Evolutionary conservation across 1,140 invertebrate genomes (phyloP).

Genomic region (Euschistus heros): DNA sequence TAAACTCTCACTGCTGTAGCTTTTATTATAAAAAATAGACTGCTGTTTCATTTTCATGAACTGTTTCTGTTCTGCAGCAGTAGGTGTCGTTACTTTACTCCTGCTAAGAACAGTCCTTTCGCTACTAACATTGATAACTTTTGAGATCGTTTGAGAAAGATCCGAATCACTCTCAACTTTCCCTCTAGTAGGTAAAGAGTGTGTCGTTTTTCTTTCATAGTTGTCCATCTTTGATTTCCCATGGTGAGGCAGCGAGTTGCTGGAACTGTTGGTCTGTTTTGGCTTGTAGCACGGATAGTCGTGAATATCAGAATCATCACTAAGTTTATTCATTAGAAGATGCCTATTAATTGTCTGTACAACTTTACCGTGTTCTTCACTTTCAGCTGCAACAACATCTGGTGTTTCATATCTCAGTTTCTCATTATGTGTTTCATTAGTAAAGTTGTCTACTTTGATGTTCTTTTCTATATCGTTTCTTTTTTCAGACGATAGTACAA

Average conservation of each 20-base stretch:
- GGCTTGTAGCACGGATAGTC: constrained; percentile 17
- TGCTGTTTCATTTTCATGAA: constrained; percentile 15
- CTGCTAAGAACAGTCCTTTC: neutral
- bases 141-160: constrained; percentile 16
- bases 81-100: neutral
- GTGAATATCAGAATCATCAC: constrained; percentile 19
- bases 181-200: constrained; percentile 9
- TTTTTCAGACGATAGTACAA: neutral
- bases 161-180: constrained; percentile 10
- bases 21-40: constrained; percentile 5
- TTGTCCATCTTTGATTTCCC: constrained; percentile 8
- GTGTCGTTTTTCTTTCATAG: neutral
- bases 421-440: neutral
- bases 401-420: neutral
- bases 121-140: neutral
- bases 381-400: neutral
- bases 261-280: constrained; percentile 30
- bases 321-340: constrained; percentile 29
- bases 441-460: neutral
- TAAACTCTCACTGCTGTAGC: constrained; percentile 6
- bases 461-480: neutral
- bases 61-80: constrained; percentile 23
- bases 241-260: constrained; percentile 28
- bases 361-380: constrained; percentile 30
- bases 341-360: constrained; percentile 36